These are phyloP conservation scores for Calameuta filiformis DNA, from an alignment of 2,888 invertebrate genomes.

Conservation along the genomic window DNA sequence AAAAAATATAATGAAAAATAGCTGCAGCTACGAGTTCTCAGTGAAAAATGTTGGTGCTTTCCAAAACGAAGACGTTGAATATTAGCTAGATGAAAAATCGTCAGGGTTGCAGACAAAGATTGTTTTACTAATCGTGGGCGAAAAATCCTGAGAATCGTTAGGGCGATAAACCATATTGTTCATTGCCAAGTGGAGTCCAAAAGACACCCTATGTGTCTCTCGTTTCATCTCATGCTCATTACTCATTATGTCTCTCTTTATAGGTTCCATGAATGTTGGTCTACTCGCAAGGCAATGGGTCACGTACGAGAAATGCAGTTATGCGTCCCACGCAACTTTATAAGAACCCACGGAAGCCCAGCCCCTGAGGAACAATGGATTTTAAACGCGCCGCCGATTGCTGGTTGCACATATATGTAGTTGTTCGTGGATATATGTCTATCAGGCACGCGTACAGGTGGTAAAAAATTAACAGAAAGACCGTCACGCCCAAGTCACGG, in stretches of 20 bases:
- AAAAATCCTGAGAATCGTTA: not conserved
- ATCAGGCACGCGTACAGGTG: slow-evolving; percentile 4
- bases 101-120: not conserved
- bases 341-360: slow-evolving; percentile 30
- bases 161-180: not conserved
- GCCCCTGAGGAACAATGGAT: slow-evolving; percentile 39
- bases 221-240: too few relatives aligned
- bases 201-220: too few relatives aligned
- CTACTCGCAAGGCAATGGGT: slow-evolving; percentile 36
- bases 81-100: not conserved
- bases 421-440: not conserved
- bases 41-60: too few relatives aligned
- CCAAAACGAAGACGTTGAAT: not conserved
- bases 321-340: slow-evolving; percentile 48
- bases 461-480: slow-evolving; percentile 25
- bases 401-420: slow-evolving; percentile 4
- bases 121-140: not conserved
- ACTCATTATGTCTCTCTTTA: too few relatives aligned
- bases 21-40: too few relatives aligned
- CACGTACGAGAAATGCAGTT: slow-evolving; percentile 58
- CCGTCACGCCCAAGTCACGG: slow-evolving; percentile 33
- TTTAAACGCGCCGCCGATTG: slow-evolving; percentile 13
- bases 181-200: not conserved
- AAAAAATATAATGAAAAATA: too few relatives aligned
- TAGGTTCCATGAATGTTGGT: too few relatives aligned